Conservation (phyloP, 2,113 vertebrate genomes). For the Rattus norvegicus region GRCr8 NC_086029.1:70508001-70508500, state of each 20-base stretch:
- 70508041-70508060: background rate
- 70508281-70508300: background rate
- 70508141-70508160: background rate
- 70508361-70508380: background rate
- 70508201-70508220: background rate
- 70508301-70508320: background rate
- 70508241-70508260: background rate
- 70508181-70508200: background rate
- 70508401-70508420: too few species aligned
- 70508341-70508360: background rate
- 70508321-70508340: slow-evolving; percentile 4
- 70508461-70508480: background rate
- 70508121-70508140: background rate
- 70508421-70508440: accelerated
- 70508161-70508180: background rate
- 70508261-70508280: background rate
- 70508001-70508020: background rate
- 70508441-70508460: background rate
- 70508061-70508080: background rate
- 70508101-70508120: background rate
- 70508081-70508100: background rate
- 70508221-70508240: background rate
- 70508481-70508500: background rate
- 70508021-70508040: background rate
- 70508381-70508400: too few species aligned